Evolutionary conservation across 1,140 invertebrate genomes (phyloP).

Genomic region (Pristionchus pacificus): DNA sequence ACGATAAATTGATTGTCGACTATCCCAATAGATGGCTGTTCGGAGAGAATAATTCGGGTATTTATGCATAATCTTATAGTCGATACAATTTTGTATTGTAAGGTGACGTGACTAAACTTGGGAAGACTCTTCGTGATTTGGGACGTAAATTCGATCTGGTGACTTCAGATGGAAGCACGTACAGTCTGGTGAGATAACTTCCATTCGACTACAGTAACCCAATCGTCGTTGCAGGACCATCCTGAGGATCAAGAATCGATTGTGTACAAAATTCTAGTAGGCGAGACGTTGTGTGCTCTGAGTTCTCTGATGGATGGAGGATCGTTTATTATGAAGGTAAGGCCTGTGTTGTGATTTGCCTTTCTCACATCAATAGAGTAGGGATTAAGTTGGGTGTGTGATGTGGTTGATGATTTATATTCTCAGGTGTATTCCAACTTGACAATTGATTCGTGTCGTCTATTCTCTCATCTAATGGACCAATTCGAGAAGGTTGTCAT

Average conservation of each 20-base stretch:
- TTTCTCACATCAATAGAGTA: neutral
- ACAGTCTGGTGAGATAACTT: conserved; percentile 36
- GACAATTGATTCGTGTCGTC: neutral
- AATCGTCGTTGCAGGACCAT: conserved; percentile 24
- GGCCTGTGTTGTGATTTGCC: conserved; percentile 18
- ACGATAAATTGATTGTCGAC: conserved; percentile 26
- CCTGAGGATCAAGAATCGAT: conserved; percentile 25
- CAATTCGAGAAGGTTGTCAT: conserved; percentile 12
- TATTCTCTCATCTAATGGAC: neutral
- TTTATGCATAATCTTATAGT: neutral
- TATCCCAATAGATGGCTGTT: conserved; percentile 24
- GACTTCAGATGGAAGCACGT: conserved; percentile 46
- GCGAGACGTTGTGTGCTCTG: conserved; percentile 14
- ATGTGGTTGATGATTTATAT: neutral
- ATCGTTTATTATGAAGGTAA: conserved; percentile 41
- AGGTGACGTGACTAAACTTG: neutral
- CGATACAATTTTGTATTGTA: conserved; percentile 3
- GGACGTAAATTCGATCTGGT: conserved; percentile 38
- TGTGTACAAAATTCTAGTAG: conserved; percentile 10
- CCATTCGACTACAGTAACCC: conserved; percentile 13
- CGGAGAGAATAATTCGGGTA: conserved; percentile 32
- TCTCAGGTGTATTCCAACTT: neutral
- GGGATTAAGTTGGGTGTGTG: neutral
- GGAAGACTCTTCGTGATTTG: conserved; percentile 15
- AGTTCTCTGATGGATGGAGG: conserved; percentile 30